These are phyloP conservation scores for Saccostrea cuccullata DNA, from an alignment of 1,140 invertebrate genomes.

Conservation along the genomic window DNA sequence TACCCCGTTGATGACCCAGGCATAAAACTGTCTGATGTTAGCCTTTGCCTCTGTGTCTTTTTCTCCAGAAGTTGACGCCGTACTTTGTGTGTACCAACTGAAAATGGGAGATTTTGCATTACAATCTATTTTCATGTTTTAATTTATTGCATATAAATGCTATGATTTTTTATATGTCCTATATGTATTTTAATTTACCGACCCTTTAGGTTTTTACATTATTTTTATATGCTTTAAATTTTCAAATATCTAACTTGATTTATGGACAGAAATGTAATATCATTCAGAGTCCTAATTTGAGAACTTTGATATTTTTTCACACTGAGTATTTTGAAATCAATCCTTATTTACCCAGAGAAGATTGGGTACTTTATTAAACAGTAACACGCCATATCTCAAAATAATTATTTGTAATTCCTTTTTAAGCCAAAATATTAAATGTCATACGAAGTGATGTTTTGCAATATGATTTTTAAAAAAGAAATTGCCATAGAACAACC, in stretches of 20 bases:
- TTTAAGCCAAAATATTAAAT: too few relatives aligned
- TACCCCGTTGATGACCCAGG: slow-evolving; percentile 55
- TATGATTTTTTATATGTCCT: neutral
- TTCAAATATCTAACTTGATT: neutral
- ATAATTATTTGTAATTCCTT: too few relatives aligned
- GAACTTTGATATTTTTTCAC: neutral
- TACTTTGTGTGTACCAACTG: slow-evolving; percentile 47
- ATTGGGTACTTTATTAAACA: neutral
- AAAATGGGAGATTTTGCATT: neutral
- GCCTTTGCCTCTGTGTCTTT: slow-evolving; percentile 49
- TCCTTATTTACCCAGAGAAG: neutral
- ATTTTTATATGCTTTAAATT: neutral
- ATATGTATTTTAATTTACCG: neutral
- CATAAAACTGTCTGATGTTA: slow-evolving; percentile 51
- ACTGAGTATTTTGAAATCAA: neutral
- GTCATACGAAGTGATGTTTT: too few relatives aligned
- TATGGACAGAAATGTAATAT: neutral
- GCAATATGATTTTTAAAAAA: too few relatives aligned
- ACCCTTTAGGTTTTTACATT: neutral
- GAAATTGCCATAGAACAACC: too few relatives aligned
- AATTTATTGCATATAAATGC: neutral
- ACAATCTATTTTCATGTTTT: neutral
- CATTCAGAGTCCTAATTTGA: neutral
- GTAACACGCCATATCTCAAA: neutral
- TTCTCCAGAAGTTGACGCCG: neutral